Conservation (phyloP, 2,113 vertebrate genomes). For the Engystomops pustulosus region DNA sequence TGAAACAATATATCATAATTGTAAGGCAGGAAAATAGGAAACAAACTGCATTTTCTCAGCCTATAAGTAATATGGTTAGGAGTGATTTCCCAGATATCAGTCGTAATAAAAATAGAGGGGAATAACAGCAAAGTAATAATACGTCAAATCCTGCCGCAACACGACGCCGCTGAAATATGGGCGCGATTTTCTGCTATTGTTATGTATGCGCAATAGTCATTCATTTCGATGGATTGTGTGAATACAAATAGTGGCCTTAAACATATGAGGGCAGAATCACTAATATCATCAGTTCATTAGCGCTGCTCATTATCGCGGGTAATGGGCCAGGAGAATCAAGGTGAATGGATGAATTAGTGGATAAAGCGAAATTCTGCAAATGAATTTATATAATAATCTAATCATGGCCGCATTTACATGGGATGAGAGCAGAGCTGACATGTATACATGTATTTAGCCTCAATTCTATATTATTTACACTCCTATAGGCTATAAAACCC, state of each 20-base stretch:
- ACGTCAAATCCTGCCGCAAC: not conserved
- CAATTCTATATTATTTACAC: no score
- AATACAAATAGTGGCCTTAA: conserved; percentile 16
- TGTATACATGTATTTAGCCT: no score
- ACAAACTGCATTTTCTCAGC: not conserved
- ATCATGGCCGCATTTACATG: not conserved
- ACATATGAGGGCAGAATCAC: not conserved
- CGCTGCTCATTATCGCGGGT: conserved; percentile 19
- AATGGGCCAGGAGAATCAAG: conserved; percentile 36
- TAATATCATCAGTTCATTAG: conserved; percentile 31
- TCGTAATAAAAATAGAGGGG: not conserved
- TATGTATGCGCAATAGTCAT: not conserved
- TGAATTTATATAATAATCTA: conserved; percentile 6
- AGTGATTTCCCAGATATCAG: not conserved
- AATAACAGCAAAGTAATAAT: not conserved
- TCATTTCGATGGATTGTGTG: conserved; percentile 5
- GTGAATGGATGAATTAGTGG: conserved; percentile 18
- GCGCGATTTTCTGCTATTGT: not conserved
- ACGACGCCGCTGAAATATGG: not conserved
- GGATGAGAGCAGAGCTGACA: not conserved
- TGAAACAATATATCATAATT: not conserved
- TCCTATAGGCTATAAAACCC: no score
- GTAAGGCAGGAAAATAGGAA: conserved; percentile 1
- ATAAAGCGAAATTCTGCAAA: not conserved
- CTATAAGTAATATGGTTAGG: not conserved